Evolutionary conservation across 2,797 vertebrate genomes (phyloP).

Genomic region (Pantherophis alleghaniensis): DNA sequence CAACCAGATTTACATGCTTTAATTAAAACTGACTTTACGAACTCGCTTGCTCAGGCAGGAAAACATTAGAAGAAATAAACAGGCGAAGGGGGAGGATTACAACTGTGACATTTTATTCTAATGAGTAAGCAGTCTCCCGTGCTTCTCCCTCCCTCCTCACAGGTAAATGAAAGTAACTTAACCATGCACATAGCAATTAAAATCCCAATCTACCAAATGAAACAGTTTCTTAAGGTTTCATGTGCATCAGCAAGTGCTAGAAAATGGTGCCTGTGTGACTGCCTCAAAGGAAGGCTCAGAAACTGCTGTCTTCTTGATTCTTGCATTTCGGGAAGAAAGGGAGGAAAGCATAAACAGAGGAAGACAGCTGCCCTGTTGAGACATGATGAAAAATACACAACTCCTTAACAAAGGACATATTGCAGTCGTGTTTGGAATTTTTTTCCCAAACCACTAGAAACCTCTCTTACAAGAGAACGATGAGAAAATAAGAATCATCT

Average conservation of each 20-base stretch:
- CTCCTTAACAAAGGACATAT: conserved; percentile 1
- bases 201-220: conserved; percentile 12
- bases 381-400: neutral
- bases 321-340: neutral
- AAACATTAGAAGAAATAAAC: conserved; percentile 69
- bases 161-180: conserved; percentile 59
- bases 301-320: conserved; percentile 13
- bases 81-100: conserved; percentile 50
- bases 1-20: conserved; percentile 60
- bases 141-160: conserved; percentile 38
- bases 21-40: conserved; percentile 71
- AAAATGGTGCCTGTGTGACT: neutral
- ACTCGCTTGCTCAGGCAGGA: conserved; percentile 63
- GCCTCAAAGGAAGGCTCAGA: conserved; percentile 9
- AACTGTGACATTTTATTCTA: conserved; percentile 70
- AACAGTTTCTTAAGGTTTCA: conserved; percentile 17
- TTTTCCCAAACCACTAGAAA: conserved; percentile 18
- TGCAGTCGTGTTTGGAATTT: neutral
- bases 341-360: neutral
- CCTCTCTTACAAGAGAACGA: conserved; percentile 1
- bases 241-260: conserved; percentile 29
- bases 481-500: conserved; percentile 22
- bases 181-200: conserved; percentile 24
- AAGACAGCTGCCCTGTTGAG: accelerated
- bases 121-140: conserved; percentile 62